These are phyloP conservation scores for Orientallactaga bullata DNA, from an alignment of 2,113 vertebrate genomes.

Conservation along the genomic window DNA sequence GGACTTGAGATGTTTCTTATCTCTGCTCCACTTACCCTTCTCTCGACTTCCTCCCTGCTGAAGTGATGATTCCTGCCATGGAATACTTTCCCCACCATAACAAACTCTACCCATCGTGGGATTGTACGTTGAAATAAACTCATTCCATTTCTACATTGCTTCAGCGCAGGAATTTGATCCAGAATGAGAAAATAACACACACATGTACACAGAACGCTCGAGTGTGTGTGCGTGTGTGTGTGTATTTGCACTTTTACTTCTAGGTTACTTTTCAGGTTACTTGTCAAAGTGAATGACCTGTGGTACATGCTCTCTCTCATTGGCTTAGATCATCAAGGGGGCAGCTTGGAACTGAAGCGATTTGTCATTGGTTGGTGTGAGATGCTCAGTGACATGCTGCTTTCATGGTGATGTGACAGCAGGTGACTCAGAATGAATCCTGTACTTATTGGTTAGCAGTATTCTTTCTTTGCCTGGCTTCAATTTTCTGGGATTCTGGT, in stretches of 20 bases:
- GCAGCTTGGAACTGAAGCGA: not conserved
- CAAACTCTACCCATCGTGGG: too few species aligned
- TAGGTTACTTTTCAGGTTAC: not conserved
- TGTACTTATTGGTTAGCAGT: not conserved
- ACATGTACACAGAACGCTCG: too few species aligned
- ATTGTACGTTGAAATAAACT: too few species aligned
- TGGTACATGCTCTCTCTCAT: not conserved
- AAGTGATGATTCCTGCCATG: too few species aligned
- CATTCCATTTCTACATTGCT: too few species aligned
- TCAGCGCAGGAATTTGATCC: too few species aligned
- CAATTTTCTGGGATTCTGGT: not conserved
- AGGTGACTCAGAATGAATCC: not conserved
- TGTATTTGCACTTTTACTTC: too few species aligned
- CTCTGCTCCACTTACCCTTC: too few species aligned
- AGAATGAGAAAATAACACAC: not conserved
- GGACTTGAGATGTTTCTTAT: too few species aligned
- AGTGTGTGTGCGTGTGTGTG: too few species aligned
- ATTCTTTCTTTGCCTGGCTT: not conserved
- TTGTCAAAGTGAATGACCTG: not conserved
- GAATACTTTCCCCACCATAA: too few species aligned
- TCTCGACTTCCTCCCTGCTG: too few species aligned
- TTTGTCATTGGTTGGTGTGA: not conserved
- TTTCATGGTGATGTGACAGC: not conserved
- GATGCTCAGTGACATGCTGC: not conserved
- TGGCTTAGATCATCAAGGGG: not conserved